Conservation (phyloP, 2,797 vertebrate genomes). For the Jordanella pulchra region DNA sequence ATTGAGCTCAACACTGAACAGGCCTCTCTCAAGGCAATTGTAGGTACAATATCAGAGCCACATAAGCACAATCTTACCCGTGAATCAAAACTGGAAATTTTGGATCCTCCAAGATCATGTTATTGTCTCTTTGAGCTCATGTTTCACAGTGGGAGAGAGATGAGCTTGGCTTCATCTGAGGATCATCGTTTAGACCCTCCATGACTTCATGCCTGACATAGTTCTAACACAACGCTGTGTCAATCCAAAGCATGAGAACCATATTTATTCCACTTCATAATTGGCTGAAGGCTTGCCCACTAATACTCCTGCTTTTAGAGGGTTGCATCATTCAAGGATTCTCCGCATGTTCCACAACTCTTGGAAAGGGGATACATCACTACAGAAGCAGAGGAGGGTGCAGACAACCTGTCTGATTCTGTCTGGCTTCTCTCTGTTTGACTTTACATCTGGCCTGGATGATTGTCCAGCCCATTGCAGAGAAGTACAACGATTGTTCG, state of each 20-base stretch:
- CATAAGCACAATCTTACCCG: slow-evolving; percentile 10
- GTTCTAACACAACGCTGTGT: slow-evolving; percentile 58
- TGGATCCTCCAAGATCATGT: slow-evolving; percentile 15
- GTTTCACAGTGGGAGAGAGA: slow-evolving; percentile 47
- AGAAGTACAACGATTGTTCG: slow-evolving; percentile 10
- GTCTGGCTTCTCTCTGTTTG: slow-evolving; percentile 55
- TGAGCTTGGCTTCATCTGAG: slow-evolving; percentile 45
- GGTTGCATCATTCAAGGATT: slow-evolving; percentile 77
- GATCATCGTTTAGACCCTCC: slow-evolving; percentile 54
- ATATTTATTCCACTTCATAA: slow-evolving; percentile 74
- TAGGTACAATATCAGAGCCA: background rate
- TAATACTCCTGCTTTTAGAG: slow-evolving; percentile 76
- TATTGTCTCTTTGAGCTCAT: slow-evolving; percentile 55
- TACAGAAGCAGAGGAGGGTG: slow-evolving; percentile 58
- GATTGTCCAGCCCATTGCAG: slow-evolving; percentile 31
- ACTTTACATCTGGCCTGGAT: slow-evolving; percentile 45
- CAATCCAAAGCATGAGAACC: slow-evolving; percentile 66
- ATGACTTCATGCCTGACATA: slow-evolving; percentile 66
- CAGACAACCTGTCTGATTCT: slow-evolving; percentile 69
- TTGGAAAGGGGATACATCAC: slow-evolving; percentile 64
- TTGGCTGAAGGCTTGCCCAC: slow-evolving; percentile 62
- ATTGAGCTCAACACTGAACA: background rate
- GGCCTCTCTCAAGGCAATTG: background rate
- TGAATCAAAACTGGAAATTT: slow-evolving; percentile 30
- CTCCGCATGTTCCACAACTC: slow-evolving; percentile 71